These are phyloP conservation scores for Chrysogorgia sp. DNA, from an alignment of 92 coral and sea anemone genomes.

Conservation along the genomic window DNA sequence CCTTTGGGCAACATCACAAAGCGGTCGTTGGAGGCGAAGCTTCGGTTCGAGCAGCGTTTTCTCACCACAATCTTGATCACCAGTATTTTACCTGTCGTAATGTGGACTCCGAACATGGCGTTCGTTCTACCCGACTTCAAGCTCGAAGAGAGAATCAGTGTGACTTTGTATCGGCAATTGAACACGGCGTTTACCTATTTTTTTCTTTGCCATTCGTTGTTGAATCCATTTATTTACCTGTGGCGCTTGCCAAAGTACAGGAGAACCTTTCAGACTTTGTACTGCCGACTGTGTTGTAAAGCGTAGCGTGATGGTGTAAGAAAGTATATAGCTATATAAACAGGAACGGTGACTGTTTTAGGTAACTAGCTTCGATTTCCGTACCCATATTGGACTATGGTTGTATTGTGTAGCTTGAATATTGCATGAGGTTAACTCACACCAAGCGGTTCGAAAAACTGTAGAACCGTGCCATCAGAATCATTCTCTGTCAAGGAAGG, in stretches of 20 bases:
- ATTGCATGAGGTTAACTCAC: no score
- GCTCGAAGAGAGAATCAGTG: background rate
- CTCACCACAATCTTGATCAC: background rate
- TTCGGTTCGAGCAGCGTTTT: background rate
- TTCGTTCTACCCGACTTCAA: background rate
- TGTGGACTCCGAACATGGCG: background rate
- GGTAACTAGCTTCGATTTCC: no score
- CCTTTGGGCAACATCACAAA: background rate
- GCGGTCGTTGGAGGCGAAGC: background rate
- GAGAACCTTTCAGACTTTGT: background rate
- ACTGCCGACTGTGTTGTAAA: background rate
- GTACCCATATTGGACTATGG: no score
- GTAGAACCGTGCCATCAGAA: no score
- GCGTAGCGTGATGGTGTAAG: no score
- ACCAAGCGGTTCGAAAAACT: no score
- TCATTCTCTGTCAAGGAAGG: no score
- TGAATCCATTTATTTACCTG: background rate
- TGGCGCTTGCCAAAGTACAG: slow-evolving; percentile 1
- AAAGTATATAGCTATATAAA: no score
- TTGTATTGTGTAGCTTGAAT: no score
- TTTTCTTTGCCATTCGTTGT: background rate
- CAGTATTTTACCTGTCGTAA: background rate
- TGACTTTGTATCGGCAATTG: background rate
- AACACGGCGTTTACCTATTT: background rate
- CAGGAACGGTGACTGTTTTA: no score